Percentiles rank a stretch among this genome's conserved stretches.
Evolutionary conservation across 2,888 invertebrate species (phyloP).

Genomic region (Apamea sordens): DNA sequence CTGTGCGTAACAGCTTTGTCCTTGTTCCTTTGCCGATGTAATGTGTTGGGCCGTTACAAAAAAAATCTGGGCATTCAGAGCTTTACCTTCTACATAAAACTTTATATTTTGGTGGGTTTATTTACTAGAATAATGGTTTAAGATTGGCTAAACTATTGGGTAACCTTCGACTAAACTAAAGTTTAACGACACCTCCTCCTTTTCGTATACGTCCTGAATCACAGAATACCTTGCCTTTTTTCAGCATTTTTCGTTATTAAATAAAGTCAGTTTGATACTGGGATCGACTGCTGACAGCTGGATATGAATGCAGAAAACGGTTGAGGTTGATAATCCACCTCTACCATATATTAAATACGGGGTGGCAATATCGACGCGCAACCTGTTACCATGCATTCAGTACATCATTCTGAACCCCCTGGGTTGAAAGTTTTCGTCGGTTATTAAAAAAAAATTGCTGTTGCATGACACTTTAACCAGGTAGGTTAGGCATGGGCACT

Average conservation of each 20-base stretch:
- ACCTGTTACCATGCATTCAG: too few relatives aligned
- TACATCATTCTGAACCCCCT: too few relatives aligned
- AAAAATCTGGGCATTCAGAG: constrained; percentile 45
- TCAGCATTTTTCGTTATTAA: not conserved
- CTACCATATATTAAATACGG: not conserved
- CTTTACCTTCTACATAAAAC: constrained; percentile 23
- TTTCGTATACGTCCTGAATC: not conserved
- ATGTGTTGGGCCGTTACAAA: constrained; percentile 52
- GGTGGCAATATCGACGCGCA: too few relatives aligned
- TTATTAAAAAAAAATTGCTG: too few relatives aligned
- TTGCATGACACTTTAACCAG: too few relatives aligned
- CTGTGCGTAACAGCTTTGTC: constrained; percentile 31
- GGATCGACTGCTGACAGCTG: not conserved
- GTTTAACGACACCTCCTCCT: not conserved
- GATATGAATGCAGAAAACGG: not conserved
- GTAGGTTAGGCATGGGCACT: too few relatives aligned
- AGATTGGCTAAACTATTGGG: constrained; percentile 1
- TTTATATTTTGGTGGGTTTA: constrained; percentile 48
- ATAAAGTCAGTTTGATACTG: not conserved
- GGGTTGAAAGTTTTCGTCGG: too few relatives aligned
- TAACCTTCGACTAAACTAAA: not conserved
- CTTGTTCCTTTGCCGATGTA: constrained; percentile 43
- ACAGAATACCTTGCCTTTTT: not conserved
- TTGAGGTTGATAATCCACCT: not conserved
- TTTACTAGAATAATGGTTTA: constrained; percentile 37